These are phyloP conservation scores for Polydesmus complanatus DNA, from an alignment of 2,888 invertebrate genomes.

Conservation along the genomic window DNA sequence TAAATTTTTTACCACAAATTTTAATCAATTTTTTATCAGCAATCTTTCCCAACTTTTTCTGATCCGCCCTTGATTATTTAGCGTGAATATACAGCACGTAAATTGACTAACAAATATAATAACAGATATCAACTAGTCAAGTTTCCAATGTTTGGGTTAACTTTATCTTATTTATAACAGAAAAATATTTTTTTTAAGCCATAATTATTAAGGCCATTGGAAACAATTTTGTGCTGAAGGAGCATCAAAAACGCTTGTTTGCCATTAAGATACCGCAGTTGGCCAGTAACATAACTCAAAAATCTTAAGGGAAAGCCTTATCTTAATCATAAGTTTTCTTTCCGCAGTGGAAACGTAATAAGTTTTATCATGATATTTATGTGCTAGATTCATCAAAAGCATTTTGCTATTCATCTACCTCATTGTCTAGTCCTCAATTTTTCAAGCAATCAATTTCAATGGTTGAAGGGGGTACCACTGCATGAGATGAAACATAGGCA, in stretches of 20 bases:
- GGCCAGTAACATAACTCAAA: not conserved
- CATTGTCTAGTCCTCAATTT: slow-evolving; percentile 12
- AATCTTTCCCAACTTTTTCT: no score
- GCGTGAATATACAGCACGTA: no score
- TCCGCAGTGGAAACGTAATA: not conserved
- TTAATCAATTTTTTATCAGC: no score
- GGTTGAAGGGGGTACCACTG: slow-evolving; percentile 9
- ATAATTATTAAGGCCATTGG: no score
- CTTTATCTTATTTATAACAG: no score
- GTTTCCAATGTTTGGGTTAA: no score
- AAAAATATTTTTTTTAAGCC: no score
- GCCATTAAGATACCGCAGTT: not conserved
- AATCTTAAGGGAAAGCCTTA: not conserved
- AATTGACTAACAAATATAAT: no score
- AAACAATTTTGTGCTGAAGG: no score
- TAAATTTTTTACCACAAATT: not conserved
- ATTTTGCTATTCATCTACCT: slow-evolving; percentile 7
- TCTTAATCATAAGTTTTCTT: not conserved
- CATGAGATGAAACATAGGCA: slow-evolving; percentile 12
- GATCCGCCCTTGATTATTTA: no score
- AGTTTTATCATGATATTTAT: not conserved
- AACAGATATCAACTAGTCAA: no score
- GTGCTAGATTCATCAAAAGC: slow-evolving; percentile 8
- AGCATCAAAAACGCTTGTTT: not conserved
- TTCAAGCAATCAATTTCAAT: slow-evolving; percentile 13